Percentiles rank a stretch among this genome's conserved stretches.
phyloP scores from a whole-genome alignment of 2,888 invertebrate genomes.

The Galeopsomyia nigrocyanea region DNA sequence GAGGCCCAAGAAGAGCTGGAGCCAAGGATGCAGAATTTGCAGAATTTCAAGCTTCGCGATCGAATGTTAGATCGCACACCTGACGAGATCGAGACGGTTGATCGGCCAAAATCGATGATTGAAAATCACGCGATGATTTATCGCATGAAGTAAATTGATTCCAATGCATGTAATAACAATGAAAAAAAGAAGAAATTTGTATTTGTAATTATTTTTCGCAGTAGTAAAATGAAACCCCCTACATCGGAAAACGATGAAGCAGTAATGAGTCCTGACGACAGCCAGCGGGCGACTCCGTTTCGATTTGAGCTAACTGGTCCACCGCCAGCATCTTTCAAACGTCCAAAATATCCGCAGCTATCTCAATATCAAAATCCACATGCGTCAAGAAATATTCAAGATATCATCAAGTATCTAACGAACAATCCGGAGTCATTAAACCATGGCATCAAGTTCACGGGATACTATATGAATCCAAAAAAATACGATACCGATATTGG shows the following conservation, averaged over 20 bases:
- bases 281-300: conserved; percentile 71
- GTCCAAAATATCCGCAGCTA: conserved; percentile 63
- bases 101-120: conserved; percentile 55
- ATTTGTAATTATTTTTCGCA: background rate
- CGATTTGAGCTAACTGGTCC: conserved; percentile 65
- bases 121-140: conserved; percentile 64
- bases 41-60: conserved; percentile 59
- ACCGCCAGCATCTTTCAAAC: conserved; percentile 62
- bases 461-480: conserved; percentile 65
- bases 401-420: conserved; percentile 65
- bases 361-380: conserved; percentile 64
- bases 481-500: conserved; percentile 60
- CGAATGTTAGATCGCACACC: conserved; percentile 52
- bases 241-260: conserved; percentile 15
- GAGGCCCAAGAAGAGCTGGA: conserved; percentile 48
- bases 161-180: background rate
- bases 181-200: background rate
- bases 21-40: conserved; percentile 57
- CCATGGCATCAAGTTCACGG: conserved; percentile 66
- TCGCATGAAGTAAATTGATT: conserved; percentile 58
- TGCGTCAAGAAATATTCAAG: conserved; percentile 65
- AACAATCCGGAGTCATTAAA: conserved; percentile 56
- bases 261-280: background rate
- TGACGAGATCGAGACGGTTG: conserved; percentile 18
- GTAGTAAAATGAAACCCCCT: conserved; percentile 33